These are phyloP conservation scores for Sceloporus undulatus DNA, from an alignment of 2,113 vertebrate genomes.

Conservation along the genomic window DNA sequence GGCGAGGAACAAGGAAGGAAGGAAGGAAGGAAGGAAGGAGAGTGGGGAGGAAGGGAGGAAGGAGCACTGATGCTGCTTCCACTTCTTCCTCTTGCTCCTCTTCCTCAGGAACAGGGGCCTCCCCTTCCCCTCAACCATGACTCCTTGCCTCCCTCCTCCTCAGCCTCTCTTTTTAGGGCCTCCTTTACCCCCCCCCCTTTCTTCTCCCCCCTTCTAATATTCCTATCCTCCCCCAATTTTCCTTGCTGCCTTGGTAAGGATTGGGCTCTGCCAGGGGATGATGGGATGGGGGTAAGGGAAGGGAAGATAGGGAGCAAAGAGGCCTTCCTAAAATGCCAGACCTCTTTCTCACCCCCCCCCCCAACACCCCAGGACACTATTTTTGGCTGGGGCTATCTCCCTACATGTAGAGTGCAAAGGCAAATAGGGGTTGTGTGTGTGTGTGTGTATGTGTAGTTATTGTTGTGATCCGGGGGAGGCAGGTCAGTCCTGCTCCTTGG, in stretches of 20 bases:
- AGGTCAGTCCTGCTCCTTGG: neutral
- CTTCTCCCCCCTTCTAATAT: slow-evolving; percentile 47
- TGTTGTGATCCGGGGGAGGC: neutral
- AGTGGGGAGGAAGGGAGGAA: neutral
- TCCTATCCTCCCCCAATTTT: slow-evolving; percentile 56
- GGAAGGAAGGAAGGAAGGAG: too few relatives aligned
- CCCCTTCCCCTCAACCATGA: slow-evolving; percentile 40
- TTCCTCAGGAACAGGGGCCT: slow-evolving; percentile 37
- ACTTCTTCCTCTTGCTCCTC: slow-evolving; percentile 50
- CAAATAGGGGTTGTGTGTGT: slow-evolving; percentile 5
- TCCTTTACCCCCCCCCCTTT: slow-evolving; percentile 42
- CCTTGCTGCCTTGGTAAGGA: slow-evolving; percentile 74
- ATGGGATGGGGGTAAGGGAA: neutral
- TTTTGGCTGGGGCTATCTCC: slow-evolving; percentile 62
- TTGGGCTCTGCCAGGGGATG: slow-evolving; percentile 69
- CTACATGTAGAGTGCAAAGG: slow-evolving; percentile 60
- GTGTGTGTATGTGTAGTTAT: neutral
- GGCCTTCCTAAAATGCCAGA: slow-evolving; percentile 16
- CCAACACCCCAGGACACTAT: slow-evolving; percentile 44
- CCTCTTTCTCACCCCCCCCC: neutral
- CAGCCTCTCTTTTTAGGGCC: too few relatives aligned
- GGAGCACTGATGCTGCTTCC: slow-evolving; percentile 54
- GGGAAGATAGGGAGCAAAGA: neutral
- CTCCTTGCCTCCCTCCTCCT: slow-evolving; percentile 62
- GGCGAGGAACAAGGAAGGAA: slow-evolving; percentile 17